Evolutionary conservation across 2,888 invertebrate species (phyloP).

Genomic region (Belgica antarctica): DNA sequence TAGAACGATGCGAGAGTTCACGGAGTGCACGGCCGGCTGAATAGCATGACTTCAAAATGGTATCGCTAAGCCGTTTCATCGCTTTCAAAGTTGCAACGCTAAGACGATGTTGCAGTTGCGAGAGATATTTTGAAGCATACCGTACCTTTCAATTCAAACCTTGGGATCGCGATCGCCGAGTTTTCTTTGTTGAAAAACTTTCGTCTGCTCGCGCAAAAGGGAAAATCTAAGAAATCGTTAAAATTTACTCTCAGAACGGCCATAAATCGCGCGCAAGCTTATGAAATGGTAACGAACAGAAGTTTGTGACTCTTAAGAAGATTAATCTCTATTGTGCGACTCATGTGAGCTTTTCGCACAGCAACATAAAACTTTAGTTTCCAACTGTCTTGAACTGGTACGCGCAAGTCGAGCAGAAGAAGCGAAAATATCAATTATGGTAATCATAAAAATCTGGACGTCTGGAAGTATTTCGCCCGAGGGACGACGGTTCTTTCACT

Average conservation of each 20-base stretch:
- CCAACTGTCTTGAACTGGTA: neutral
- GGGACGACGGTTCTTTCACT: too few species aligned
- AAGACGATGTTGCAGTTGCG: neutral
- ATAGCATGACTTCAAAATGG: neutral
- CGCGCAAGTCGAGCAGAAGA: neutral
- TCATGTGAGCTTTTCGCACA: too few species aligned
- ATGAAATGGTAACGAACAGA: neutral
- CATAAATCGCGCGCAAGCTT: too few species aligned
- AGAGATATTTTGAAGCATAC: neutral
- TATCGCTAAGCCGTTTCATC: neutral
- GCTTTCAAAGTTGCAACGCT: neutral
- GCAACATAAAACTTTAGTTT: too few species aligned
- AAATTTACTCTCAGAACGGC: too few species aligned
- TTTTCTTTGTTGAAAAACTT: too few species aligned
- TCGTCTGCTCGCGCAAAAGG: too few species aligned
- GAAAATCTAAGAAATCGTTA: too few species aligned
- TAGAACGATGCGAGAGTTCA: neutral
- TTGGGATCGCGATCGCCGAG: too few species aligned
- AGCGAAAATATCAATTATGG: constrained; percentile 28
- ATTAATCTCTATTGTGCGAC: constrained; percentile 19
- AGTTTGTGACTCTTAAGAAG: constrained; percentile 19
- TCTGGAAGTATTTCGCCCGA: neutral
- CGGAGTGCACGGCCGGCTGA: neutral
- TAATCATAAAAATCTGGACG: constrained; percentile 33
- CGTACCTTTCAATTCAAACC: neutral